A percentile compares a stretch with the other conserved stretches of the same genome.
Evolutionary conservation across 2,113 vertebrate species (phyloP).

Genomic region (Scalopus aquaticus): DNA sequence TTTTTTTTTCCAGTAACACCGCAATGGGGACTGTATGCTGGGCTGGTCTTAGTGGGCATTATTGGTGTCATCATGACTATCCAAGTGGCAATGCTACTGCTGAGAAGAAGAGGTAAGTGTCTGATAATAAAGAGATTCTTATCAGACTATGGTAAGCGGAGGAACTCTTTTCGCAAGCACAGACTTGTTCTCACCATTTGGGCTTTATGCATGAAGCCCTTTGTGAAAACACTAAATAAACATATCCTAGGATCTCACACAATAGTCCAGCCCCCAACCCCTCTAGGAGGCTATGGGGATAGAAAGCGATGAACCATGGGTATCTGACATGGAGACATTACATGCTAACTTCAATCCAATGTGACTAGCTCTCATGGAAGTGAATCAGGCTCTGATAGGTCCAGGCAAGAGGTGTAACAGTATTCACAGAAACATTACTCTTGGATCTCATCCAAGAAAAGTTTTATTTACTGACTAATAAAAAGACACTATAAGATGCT

Average conservation of each 20-base stretch:
- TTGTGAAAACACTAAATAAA: slow-evolving; percentile 26
- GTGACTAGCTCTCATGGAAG: too few relatives aligned
- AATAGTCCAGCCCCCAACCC: background rate
- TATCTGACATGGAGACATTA: background rate
- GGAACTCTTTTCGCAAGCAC: background rate
- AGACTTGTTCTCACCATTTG: background rate
- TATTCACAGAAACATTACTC: background rate
- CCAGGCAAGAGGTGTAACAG: background rate
- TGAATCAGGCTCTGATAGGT: background rate
- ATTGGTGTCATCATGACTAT: background rate
- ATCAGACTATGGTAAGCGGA: background rate
- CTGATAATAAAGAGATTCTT: slow-evolving; percentile 4
- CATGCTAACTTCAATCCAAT: background rate
- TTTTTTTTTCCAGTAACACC: slow-evolving; percentile 35
- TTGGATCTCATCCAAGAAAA: background rate
- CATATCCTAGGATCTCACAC: background rate
- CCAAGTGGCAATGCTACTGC: background rate
- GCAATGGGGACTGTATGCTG: slow-evolving; percentile 17
- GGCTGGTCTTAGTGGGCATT: background rate
- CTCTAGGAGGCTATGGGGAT: background rate
- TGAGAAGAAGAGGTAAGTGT: slow-evolving; percentile 72
- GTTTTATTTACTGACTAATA: background rate
- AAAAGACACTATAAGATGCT: background rate
- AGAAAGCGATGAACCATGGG: background rate
- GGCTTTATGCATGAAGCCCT: background rate